Percentiles rank a stretch among this genome's conserved stretches.
Conservation (phyloP, 2,888 invertebrate species). For the Lasioglossum lativentre region DNA sequence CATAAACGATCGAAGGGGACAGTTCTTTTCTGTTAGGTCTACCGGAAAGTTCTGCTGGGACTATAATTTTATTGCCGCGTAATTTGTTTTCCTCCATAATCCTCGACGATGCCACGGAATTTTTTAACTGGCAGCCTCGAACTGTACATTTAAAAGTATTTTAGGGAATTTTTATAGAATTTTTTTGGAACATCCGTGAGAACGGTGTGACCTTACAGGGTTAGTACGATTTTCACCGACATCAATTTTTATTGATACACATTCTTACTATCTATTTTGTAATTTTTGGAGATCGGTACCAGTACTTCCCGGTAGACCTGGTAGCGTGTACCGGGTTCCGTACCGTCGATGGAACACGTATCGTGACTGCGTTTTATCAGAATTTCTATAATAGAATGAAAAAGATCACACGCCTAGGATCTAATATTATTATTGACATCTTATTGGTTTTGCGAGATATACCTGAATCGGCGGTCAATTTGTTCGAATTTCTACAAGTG, state of each 20-base stretch:
- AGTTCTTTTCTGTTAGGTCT: slow-evolving; percentile 49
- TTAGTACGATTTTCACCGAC: background rate
- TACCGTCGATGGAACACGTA: slow-evolving; percentile 27
- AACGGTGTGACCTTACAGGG: background rate
- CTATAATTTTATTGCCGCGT: background rate
- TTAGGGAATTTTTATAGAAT: background rate
- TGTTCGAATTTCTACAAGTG: background rate
- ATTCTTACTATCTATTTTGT: background rate
- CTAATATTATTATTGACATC: background rate
- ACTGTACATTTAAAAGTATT: background rate
- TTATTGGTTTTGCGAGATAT: background rate
- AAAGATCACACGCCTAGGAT: no score
- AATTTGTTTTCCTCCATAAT: background rate
- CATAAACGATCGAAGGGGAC: slow-evolving; percentile 60
- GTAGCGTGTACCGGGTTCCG: background rate
- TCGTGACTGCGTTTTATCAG: background rate
- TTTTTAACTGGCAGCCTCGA: background rate
- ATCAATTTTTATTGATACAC: background rate
- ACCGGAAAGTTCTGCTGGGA: background rate
- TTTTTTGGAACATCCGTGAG: background rate
- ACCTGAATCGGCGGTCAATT: background rate
- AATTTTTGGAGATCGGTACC: background rate
- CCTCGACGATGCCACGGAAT: background rate
- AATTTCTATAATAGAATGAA: background rate
- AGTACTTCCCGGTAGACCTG: background rate